A percentile compares a stretch with the other conserved stretches of the same genome.
These are phyloP conservation scores for Polymixis flavicincta DNA, from an alignment of 2,888 invertebrate species.

Conservation along the genomic window DNA sequence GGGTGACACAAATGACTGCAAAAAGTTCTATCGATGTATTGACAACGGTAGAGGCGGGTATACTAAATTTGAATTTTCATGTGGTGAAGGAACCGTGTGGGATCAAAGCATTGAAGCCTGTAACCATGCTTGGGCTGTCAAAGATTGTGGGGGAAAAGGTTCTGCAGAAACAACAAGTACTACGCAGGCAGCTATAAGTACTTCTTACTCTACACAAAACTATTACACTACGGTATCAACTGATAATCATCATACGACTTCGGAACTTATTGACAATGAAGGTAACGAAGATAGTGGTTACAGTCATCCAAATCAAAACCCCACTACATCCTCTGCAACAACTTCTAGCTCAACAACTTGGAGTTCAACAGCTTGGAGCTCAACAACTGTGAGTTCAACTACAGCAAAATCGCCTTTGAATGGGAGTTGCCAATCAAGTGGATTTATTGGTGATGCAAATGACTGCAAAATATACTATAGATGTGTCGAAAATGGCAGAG, in stretches of 20 bases:
- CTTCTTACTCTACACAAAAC: conserved; percentile 59
- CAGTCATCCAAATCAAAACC: conserved; percentile 62
- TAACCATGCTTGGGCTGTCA: conserved; percentile 89
- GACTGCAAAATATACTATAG: conserved; percentile 92
- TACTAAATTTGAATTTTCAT: conserved; percentile 89
- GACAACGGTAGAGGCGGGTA: conserved; percentile 85
- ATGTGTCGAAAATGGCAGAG: conserved; percentile 92
- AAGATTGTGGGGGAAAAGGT: conserved; percentile 71
- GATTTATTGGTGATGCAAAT: conserved; percentile 91
- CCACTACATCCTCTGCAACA: conserved; percentile 48
- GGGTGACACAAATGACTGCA: conserved; percentile 90
- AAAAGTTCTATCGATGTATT: conserved; percentile 93
- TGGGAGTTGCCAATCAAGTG: conserved; percentile 83
- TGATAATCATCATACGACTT: conserved; percentile 57
- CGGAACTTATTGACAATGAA: conserved; percentile 48
- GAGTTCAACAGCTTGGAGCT: conserved; percentile 51
- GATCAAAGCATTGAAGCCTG: conserved; percentile 90
- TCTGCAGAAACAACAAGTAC: conserved; percentile 44
- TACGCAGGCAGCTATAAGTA: conserved; percentile 52
- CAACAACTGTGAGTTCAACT: conserved; percentile 37
- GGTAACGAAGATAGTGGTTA: conserved; percentile 69
- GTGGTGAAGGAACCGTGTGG: conserved; percentile 92
- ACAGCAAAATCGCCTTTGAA: conserved; percentile 36
- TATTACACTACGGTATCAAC: conserved; percentile 57
- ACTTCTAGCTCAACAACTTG: conserved; percentile 57